Conservation (phyloP, 2,113 vertebrate genomes). For the Dinomys branickii region DNA sequence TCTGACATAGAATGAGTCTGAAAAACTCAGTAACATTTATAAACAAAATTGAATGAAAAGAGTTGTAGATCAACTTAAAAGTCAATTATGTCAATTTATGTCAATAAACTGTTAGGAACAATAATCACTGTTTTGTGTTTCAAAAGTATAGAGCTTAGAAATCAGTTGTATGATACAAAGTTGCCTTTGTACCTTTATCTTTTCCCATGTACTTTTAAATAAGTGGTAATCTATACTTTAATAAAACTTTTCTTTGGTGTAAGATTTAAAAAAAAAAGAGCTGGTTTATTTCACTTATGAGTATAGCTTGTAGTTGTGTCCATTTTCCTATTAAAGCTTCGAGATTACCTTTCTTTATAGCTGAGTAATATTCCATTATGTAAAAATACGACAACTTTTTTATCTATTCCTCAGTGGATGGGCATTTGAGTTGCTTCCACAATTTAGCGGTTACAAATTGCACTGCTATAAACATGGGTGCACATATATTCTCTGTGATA, state of each 20-base stretch:
- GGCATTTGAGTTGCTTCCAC: no score
- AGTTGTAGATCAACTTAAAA: conserved; percentile 60
- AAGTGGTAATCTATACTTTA: conserved; percentile 61
- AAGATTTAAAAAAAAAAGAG: conserved; percentile 35
- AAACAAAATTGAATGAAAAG: conserved; percentile 60
- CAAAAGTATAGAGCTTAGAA: conserved; percentile 63
- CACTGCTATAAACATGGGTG: no score
- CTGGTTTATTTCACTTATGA: no score
- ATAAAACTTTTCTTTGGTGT: conserved; percentile 76
- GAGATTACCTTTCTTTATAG: no score
- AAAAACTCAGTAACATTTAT: conserved; percentile 50
- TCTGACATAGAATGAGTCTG: conserved; percentile 32
- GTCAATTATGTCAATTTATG: conserved; percentile 63
- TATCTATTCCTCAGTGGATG: no score
- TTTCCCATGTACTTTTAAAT: conserved; percentile 73
- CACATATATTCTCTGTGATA: no score
- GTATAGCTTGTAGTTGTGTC: no score
- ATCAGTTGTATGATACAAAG: conserved; percentile 63
- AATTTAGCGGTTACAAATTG: no score
- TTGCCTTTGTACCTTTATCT: conserved; percentile 72
- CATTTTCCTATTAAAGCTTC: no score
- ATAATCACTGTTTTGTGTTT: conserved; percentile 73
- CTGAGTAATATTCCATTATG: no score
- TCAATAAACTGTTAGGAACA: conserved; percentile 55
- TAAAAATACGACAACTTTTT: no score